A percentile compares a stretch with the other conserved stretches of the same genome.
These are phyloP conservation scores for Pseudochirops corinnae DNA, from an alignment of 2,797 vertebrate species.

Conservation along the genomic window DNA sequence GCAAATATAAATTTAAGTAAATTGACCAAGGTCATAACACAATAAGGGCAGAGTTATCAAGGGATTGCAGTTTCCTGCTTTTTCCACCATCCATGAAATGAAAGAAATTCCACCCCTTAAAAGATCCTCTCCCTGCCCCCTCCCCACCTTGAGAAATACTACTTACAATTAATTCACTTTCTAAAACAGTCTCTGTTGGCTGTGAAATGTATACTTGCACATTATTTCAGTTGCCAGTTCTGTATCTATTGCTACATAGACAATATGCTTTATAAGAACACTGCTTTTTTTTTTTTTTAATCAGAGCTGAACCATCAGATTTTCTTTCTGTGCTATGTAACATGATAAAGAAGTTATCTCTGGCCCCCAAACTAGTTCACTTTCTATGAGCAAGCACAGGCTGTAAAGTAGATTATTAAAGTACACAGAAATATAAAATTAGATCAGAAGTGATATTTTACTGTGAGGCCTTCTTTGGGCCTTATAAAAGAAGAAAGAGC, in stretches of 20 bases:
- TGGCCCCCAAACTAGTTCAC: constrained; percentile 72
- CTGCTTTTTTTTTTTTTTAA: constrained; percentile 60
- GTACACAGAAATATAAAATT: constrained; percentile 86
- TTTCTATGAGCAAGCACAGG: constrained; percentile 71
- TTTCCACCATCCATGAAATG: constrained; percentile 76
- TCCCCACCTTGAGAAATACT: constrained; percentile 52
- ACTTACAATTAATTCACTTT: constrained; percentile 49
- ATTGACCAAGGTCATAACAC: constrained; percentile 81
- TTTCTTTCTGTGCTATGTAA: constrained; percentile 59
- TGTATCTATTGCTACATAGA: constrained; percentile 19
- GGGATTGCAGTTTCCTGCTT: constrained; percentile 81
- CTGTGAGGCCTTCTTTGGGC: constrained; percentile 82
- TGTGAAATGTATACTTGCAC: constrained; percentile 43
- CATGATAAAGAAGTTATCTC: constrained; percentile 72
- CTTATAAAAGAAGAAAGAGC: constrained; percentile 83
- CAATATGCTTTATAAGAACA: constrained; percentile 63
- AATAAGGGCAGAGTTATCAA: constrained; percentile 82
- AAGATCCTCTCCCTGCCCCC: constrained; percentile 27
- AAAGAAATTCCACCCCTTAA: constrained; percentile 75
- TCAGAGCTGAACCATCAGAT: constrained; percentile 69
- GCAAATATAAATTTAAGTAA: constrained; percentile 80
- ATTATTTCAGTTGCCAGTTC: constrained; percentile 31
- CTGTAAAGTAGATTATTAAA: constrained; percentile 85
- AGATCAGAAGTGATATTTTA: constrained; percentile 85
- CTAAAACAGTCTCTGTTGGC: constrained; percentile 32